These are phyloP conservation scores for Microctonus hyperodae DNA, from an alignment of 2,888 invertebrate genomes.

Conservation along the genomic window DNA sequence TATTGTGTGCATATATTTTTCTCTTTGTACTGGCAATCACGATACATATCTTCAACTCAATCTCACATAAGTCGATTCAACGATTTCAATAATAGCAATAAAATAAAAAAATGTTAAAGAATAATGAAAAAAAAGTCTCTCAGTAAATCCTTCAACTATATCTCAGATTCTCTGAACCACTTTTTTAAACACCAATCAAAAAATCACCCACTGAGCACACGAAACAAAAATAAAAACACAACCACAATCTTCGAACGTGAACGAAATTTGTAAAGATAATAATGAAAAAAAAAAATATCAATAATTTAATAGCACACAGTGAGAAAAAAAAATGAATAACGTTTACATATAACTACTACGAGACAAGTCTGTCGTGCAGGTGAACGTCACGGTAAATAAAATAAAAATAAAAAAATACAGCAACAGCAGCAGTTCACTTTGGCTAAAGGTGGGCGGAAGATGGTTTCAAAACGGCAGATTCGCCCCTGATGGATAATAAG, in stretches of 20 bases:
- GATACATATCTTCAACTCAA: not conserved
- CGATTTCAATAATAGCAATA: not conserved
- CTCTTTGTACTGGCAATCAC: not conserved
- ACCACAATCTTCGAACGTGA: not conserved
- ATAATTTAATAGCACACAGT: not conserved
- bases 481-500: slow-evolving; percentile 1
- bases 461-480: slow-evolving; percentile 6
- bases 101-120: not conserved
- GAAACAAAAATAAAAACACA: not conserved
- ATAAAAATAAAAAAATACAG: not conserved
- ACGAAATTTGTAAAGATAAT: too few relatives aligned
- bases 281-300: not conserved
- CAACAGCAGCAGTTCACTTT: not conserved
- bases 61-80: not conserved
- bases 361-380: not conserved
- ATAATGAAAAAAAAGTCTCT: not conserved
- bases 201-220: slow-evolving; percentile 19
- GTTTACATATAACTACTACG: not conserved
- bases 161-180: not conserved
- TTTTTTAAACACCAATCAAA: slow-evolving; percentile 1
- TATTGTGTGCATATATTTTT: not conserved
- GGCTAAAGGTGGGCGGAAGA: slow-evolving; percentile 14
- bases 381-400: not conserved
- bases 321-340: not conserved
- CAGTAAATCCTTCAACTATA: not conserved